These are phyloP conservation scores for Goniozus legneri DNA, from an alignment of 1,140 invertebrate species.

Conservation along the genomic window DNA sequence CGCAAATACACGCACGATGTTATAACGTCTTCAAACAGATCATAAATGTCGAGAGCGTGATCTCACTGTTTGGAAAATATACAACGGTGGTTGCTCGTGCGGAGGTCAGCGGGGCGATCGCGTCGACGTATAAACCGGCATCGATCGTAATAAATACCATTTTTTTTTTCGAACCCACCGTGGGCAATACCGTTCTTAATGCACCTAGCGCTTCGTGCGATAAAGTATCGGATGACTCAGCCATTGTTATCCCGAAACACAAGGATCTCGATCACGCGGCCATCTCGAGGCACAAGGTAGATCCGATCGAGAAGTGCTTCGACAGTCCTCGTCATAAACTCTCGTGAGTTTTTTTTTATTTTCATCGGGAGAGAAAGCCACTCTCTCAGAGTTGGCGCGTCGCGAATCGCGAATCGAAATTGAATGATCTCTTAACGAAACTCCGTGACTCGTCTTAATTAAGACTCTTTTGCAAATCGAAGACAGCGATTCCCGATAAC, in stretches of 20 bases:
- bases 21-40: too few relatives aligned
- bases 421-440: constrained; percentile 16
- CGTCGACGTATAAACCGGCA: too few relatives aligned
- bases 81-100: constrained; percentile 4
- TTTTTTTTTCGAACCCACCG: too few relatives aligned
- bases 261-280: constrained; percentile 15
- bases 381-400: constrained; percentile 6
- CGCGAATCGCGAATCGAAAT: constrained; percentile 11
- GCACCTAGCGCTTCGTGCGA: constrained; percentile 7
- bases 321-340: too few relatives aligned
- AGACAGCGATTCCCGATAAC: too few relatives aligned
- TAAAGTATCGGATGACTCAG: constrained; percentile 26
- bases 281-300: constrained; percentile 11
- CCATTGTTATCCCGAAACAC: constrained; percentile 27
- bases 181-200: too few relatives aligned
- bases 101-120: not conserved
- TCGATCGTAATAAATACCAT: too few relatives aligned
- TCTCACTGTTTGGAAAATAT: too few relatives aligned
- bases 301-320: not conserved
- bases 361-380: not conserved
- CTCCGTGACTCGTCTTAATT: constrained; percentile 9
- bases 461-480: too few relatives aligned
- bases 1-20: too few relatives aligned
- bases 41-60: too few relatives aligned
- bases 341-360: too few relatives aligned